Evolutionary conservation across 1,140 invertebrate species (phyloP).

Genomic region (Brachionus rotundiformis): DNA sequence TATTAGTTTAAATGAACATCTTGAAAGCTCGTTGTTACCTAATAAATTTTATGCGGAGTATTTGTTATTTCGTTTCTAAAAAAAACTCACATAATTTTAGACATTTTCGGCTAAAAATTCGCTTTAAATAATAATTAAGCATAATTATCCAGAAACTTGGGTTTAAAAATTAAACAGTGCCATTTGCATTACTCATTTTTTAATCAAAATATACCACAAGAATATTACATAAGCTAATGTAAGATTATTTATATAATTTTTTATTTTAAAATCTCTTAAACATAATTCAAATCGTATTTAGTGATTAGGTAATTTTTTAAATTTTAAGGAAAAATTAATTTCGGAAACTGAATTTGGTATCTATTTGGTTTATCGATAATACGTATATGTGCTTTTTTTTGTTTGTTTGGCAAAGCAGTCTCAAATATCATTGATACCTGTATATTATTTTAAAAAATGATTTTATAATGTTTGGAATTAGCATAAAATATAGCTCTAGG

Average conservation of each 20-base stretch:
- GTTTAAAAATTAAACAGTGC: not conserved
- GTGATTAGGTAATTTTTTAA: too few relatives aligned
- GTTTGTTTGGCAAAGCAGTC: not conserved
- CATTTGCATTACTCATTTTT: not conserved
- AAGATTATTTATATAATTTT: not conserved
- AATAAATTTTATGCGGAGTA: not conserved
- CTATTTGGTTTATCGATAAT: not conserved
- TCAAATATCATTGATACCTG: not conserved
- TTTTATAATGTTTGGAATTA: not conserved
- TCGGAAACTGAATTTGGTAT: not conserved
- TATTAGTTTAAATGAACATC: not conserved
- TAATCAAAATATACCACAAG: not conserved
- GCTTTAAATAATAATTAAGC: not conserved
- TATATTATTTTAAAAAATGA: not conserved
- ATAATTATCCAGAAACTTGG: conserved; percentile 3
- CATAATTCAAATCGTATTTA: not conserved
- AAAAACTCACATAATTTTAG: conserved; percentile 16
- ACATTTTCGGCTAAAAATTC: not conserved
- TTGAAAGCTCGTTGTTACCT: conserved; percentile 6
- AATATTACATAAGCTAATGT: not conserved
- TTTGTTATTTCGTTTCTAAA: not conserved
- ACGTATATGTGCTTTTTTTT: not conserved
- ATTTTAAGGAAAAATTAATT: too few relatives aligned
- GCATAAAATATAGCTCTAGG: conserved; percentile 7
- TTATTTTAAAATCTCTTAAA: not conserved